Base-by-base conservation (phyloP, 1,140 invertebrate species). In the Theocolax elegans region DNA sequence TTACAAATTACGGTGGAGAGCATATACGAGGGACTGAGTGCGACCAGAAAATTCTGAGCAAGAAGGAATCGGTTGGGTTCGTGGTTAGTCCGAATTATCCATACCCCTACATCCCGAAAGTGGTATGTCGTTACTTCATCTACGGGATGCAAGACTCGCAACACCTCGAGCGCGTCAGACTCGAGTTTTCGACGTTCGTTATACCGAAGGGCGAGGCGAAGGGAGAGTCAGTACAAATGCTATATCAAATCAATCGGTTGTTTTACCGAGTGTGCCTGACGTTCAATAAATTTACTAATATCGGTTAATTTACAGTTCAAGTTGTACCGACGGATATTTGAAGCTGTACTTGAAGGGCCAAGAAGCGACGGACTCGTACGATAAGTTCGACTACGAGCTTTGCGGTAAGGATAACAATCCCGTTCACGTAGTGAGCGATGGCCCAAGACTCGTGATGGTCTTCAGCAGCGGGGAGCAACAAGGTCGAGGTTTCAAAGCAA, bases 51-150 rank as follows among this genome's bases (percentile, higher is more conserved):
- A 97, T 99, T 80, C 90, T 98, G 76, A 96, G 94, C 86, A 92
- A 93, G 87, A 95, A 95, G 86, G 93, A 96, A 87, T 96, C 94
- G 49, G 92, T 89, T 75, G 97, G 97, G 74, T 91, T 89, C 80
- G 94, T 99, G 73, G 95, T 93, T 85, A 97, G 95, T 87, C 97
- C 97, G 73, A 97, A 97, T 87, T 98, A 94, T 88, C 97, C 97
- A 77, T 95, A 91, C 87, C 92, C 92, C 53, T 98, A 97, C 87
- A 93, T 96, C 84, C 92, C 92, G 74, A 97, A 97, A 89, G 93
- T 96, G 81, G 94, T 97, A 72, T 98, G 97, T 89, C 93, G 94
- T 85, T 98, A 98, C 89, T 98, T 97, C 89, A 94, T 99, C 81
- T 98, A 98, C 87, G 97, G 96, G 73, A 93, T 98, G 89, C 95